These are phyloP conservation scores for Diarsia rubi DNA, from an alignment of 2,888 invertebrate species.

Conservation along the genomic window DNA sequence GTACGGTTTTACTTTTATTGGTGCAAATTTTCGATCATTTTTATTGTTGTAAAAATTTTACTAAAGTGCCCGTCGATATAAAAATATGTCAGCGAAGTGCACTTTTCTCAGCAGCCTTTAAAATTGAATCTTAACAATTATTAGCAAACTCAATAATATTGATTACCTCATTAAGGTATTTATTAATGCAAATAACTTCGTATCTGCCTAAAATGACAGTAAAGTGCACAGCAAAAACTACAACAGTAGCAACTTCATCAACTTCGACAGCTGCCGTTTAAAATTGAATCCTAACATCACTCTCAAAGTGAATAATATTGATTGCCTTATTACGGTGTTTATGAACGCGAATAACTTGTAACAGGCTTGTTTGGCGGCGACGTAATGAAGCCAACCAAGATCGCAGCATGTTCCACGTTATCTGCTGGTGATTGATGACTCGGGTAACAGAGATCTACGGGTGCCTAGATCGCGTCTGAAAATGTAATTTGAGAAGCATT, in stretches of 20 bases:
- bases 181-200: too few relatives aligned
- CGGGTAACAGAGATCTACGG: slow-evolving; percentile 6
- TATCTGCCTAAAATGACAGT: too few relatives aligned
- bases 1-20: too few relatives aligned
- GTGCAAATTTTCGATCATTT: neutral
- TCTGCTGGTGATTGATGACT: slow-evolving; percentile 59
- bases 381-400: slow-evolving; percentile 35
- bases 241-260: neutral
- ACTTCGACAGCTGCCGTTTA: too few relatives aligned
- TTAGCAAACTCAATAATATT: too few relatives aligned
- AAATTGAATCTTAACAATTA: too few relatives aligned
- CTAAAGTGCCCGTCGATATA: neutral
- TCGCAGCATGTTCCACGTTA: slow-evolving; percentile 40
- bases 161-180: too few relatives aligned
- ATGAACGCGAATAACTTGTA: slow-evolving; percentile 2
- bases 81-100: neutral
- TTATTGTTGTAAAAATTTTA: neutral
- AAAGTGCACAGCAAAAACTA: neutral
- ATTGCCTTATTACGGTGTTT: slow-evolving; percentile 5
- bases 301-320: neutral
- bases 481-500: neutral
- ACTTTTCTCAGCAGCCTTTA: too few relatives aligned
- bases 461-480: slow-evolving; percentile 20
- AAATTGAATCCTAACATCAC: neutral
- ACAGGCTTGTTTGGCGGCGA: slow-evolving; percentile 11